Conservation (phyloP, 2,888 invertebrate genomes). For the Syritta pipiens region DNA sequence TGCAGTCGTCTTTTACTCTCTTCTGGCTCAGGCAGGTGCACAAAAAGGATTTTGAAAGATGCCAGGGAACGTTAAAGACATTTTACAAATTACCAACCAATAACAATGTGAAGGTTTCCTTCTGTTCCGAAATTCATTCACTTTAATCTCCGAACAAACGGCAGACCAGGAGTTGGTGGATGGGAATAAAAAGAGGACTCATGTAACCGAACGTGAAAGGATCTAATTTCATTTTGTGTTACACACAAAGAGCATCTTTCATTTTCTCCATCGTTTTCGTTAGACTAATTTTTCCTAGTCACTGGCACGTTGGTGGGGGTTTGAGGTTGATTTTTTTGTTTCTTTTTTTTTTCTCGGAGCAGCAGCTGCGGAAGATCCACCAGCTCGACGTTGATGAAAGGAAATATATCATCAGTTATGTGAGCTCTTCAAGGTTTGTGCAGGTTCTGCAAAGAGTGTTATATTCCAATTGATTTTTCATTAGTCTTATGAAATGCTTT, state of each 20-base stretch:
- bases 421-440: constrained; percentile 47
- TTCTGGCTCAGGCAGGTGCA: constrained; percentile 8
- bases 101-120: constrained; percentile 57
- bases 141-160: constrained; percentile 57
- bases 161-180: constrained; percentile 34
- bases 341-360: constrained; percentile 15
- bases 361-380: constrained; percentile 37
- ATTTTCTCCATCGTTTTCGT: constrained; percentile 66
- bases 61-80: constrained; percentile 46
- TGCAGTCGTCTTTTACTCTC: background rate
- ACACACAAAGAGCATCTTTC: constrained; percentile 68
- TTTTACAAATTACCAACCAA: constrained; percentile 68
- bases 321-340: background rate
- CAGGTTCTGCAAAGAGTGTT: constrained; percentile 40
- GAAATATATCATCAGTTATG: constrained; percentile 65
- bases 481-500: constrained; percentile 54
- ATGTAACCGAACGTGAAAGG: constrained; percentile 67
- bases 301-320: constrained; percentile 39
- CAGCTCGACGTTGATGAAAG: constrained; percentile 60
- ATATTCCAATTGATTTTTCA: constrained; percentile 66
- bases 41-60: constrained; percentile 20
- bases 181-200: constrained; percentile 42
- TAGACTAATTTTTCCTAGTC: constrained; percentile 69
- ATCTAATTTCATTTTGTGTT: constrained; percentile 68
- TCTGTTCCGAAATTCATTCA: constrained; percentile 41